Evolutionary conservation across 2,888 invertebrate genomes (phyloP), one percentile per base, ranked within the genome.

Genomic region (Ectobius pallidus): DNA sequence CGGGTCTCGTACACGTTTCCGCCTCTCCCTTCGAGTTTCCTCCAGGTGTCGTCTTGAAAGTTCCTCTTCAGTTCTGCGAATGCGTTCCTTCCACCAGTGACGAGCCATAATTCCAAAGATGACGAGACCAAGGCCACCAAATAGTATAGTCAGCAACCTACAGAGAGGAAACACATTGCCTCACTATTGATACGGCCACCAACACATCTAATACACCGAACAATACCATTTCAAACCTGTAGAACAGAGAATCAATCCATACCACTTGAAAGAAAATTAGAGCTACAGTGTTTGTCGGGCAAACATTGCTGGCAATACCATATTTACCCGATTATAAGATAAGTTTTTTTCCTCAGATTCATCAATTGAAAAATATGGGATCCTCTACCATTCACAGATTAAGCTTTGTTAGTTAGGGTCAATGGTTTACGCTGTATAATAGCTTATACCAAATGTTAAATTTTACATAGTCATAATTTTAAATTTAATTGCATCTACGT

Each of bases 11-110:
- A 52, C 71, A 39, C 42, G 30, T 52, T 58, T 42, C 20, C 73
- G 49, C 44, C 93, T 85, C 79, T 88, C 88, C 73, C 88, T 86
- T 1, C 93, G 86, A 0, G 89, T 88, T 27, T 86, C 87, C 62
- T 91, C 92, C 16, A 92, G 83, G 34, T 80, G 78, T 63, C 79
- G 78, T 20, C 79, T 80, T 62, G 89, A 79, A 78, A 89, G 86
- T 75, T 84, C 83, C 76, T 90, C 90, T 76, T 90, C 88, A 0
- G 85, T 79, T 76, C 84, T 83, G 77, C 87, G 86, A 74, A 87
- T 86, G 77, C 83, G 82, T 70, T 84, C 81, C 73, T 81, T 85
- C 82, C 84, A 85, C 79, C 85, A 86, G 76, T 85, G 83, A 70
- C 85, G 81, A 1, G 83, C 78, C 67, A 88, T 81, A 75, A 86